Percentiles rank a stretch among this genome's conserved stretches.
phyloP scores from a whole-genome alignment of 2,113 vertebrate species.

The Bos indicus region DNA sequence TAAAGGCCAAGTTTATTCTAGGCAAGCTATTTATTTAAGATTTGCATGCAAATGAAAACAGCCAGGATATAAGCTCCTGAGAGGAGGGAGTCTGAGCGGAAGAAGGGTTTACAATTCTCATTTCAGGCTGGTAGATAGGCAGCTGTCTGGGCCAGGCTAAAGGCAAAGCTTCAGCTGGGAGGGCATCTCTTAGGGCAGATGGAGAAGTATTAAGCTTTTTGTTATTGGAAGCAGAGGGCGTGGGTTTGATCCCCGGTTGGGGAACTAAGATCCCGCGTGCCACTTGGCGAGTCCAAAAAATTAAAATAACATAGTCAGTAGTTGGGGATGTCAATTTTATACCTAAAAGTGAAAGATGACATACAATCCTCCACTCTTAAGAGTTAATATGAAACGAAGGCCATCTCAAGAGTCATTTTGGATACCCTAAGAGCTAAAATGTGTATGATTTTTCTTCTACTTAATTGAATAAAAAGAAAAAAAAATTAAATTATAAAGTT shows the following conservation, averaged over 20 bases:
- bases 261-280: neutral
- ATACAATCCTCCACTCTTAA: neutral
- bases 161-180: neutral
- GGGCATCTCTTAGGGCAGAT: neutral
- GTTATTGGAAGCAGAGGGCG: neutral
- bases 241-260: neutral
- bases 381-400: neutral
- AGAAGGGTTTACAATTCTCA: neutral
- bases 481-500: neutral
- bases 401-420: neutral
- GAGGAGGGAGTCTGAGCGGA: neutral
- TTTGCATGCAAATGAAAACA: slow-evolving; percentile 29
- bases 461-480: neutral
- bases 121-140: neutral
- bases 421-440: neutral
- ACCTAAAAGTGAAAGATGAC: neutral
- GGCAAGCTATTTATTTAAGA: slow-evolving; percentile 14
- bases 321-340: neutral
- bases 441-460: neutral
- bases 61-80: neutral
- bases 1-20: slow-evolving; percentile 41
- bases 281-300: neutral
- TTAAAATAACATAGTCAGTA: neutral
- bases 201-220: neutral
- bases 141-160: neutral